Evolutionary conservation across 1,140 invertebrate species (phyloP), one percentile per base, ranked within the genome.

Genomic region (Metaphire vulgaris): DNA sequence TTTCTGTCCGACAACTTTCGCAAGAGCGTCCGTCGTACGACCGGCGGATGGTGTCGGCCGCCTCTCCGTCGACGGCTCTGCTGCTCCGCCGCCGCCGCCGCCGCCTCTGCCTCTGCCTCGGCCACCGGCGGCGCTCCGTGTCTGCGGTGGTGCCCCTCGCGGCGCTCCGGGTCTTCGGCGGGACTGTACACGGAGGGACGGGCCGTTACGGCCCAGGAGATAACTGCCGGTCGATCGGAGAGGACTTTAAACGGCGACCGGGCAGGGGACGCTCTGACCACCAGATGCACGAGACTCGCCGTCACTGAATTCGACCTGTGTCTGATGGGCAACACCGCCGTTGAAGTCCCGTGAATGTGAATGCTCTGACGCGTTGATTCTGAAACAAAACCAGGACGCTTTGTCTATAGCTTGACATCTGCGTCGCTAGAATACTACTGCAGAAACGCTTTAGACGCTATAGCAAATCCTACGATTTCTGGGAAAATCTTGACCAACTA

Each of bases 1-100:
- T 92, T 92, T 83, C 91, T 92, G 89, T 92, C 91, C 16, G 89
- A 90, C 79, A 91, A 90, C 84, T 92, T 92, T 84, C 84, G 91
- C 21, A 75, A 75, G 41, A 78, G 77, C 69, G 76, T 78, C 74
- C 33, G 30, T 21, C 16, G 69, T 12, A 26, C 71, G 21, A 65
- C 74, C 41, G 33, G 73, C 33, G 31, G 69, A 34, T 56, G 41
- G 41, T 56, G 41, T n/a, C n/a, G n/a, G n/a, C n/a, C n/a, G n/a
- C n/a, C n/a, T n/a, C n/a, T n/a, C n/a, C n/a, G n/a, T n/a, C n/a
- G n/a, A n/a, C n/a, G n/a, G n/a, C n/a, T n/a, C n/a, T n/a, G n/a
- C n/a, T n/a, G n/a, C n/a, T n/a, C n/a, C n/a, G n/a, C n/a, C n/a
- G n/a, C n/a, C n/a, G n/a, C n/a, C n/a, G n/a, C n/a, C n/a, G n/a